Conservation (phyloP, 2,888 invertebrate genomes). For the Agelastica alni region DNA sequence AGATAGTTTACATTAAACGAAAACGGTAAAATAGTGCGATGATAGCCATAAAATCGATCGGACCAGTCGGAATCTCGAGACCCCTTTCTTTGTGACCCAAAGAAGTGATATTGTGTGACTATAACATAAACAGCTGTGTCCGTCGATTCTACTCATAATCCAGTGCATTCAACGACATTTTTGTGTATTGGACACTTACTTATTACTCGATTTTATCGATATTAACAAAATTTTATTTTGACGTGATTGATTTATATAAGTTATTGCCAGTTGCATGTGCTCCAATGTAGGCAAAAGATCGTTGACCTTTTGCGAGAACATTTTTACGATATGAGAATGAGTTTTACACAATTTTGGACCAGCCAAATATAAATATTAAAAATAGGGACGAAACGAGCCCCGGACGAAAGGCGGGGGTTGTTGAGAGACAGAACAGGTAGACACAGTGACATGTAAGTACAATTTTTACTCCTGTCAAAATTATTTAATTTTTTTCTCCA, state of each 20-base stretch:
- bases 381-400: constrained; percentile 2
- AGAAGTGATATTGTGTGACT: constrained; percentile 7
- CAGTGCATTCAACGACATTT: background rate
- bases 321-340: constrained; percentile 8
- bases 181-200: too few relatives aligned
- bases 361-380: constrained; percentile 3
- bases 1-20: background rate
- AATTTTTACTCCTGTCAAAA: too few relatives aligned
- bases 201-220: background rate
- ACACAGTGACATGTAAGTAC: constrained; percentile 18
- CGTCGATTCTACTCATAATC: background rate
- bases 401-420: constrained; percentile 5
- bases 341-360: constrained; percentile 1
- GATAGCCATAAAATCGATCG: constrained; percentile 11
- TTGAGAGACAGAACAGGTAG: background rate
- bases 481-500: too few relatives aligned
- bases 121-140: background rate
- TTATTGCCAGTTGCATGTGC: constrained; percentile 1
- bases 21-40: background rate
- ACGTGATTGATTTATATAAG: background rate
- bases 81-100: constrained; percentile 14
- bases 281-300: constrained; percentile 13
- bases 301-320: constrained; percentile 11
- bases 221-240: background rate
- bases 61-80: background rate